A percentile compares a stretch with the other conserved stretches of the same genome.
These are phyloP conservation scores for Diadegma fenestrale DNA, from an alignment of 2,888 invertebrate species.

Conservation along the genomic window DNA sequence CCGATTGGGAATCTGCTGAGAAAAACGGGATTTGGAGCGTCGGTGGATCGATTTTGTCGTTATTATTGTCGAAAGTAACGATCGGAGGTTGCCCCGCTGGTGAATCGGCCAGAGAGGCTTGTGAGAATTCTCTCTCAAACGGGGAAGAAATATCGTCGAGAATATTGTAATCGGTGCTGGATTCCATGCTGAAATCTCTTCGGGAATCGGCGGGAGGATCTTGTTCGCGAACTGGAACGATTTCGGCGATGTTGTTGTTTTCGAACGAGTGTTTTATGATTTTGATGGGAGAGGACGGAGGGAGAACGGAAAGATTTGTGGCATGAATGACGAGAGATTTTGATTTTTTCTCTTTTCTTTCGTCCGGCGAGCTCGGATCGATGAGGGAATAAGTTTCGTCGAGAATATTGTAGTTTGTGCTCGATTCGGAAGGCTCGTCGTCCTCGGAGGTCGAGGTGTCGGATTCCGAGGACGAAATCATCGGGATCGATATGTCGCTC, in stretches of 20 bases:
- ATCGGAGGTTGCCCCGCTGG: neutral
- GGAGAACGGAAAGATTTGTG: neutral
- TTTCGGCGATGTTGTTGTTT: conserved; percentile 14
- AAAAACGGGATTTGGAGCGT: no score
- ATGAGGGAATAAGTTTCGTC: conserved; percentile 75
- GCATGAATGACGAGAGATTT: neutral
- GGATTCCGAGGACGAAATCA: conserved; percentile 80
- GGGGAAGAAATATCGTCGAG: conserved; percentile 77
- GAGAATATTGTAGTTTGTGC: conserved; percentile 77
- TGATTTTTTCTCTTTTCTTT: conserved; percentile 27
- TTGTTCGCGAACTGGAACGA: conserved; percentile 16
- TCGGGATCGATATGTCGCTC: conserved; percentile 73
- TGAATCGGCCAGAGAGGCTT: conserved; percentile 10
- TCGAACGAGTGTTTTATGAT: conserved; percentile 13
- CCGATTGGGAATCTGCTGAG: conserved; percentile 1
- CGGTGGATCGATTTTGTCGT: neutral
- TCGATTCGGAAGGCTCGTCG: conserved; percentile 79
- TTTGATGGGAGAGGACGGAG: conserved; percentile 1
- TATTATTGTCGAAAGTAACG: neutral
- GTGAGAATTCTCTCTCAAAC: conserved; percentile 66
- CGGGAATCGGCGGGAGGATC: neutral
- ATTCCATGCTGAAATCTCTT: conserved; percentile 70
- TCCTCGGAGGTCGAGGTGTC: conserved; percentile 80
- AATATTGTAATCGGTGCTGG: conserved; percentile 81
- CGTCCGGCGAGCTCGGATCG: conserved; percentile 65